These are phyloP conservation scores for Parazoanthus darwini DNA, from an alignment of 92 coral and sea anemone species.

Conservation along the genomic window DNA sequence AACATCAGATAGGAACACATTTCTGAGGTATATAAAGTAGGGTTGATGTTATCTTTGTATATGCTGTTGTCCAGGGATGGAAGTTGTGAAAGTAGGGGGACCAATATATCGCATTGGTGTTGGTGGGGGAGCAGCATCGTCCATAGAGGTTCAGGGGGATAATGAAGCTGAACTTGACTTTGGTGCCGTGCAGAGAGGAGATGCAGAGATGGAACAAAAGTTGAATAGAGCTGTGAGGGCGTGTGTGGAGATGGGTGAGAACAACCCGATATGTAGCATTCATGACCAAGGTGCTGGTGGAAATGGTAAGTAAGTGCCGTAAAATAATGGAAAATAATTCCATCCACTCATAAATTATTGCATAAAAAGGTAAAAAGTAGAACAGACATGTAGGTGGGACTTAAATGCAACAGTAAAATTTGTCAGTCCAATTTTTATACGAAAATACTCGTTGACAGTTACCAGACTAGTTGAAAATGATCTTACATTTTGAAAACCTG, in stretches of 20 bases:
- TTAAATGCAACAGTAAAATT: too few species aligned
- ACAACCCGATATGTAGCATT: constrained; percentile 92
- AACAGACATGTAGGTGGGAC: too few species aligned
- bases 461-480: too few species aligned
- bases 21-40: background rate
- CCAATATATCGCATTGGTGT: constrained; percentile 98
- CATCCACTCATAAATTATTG: too few species aligned
- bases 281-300: constrained; percentile 99
- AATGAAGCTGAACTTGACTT: constrained; percentile 95
- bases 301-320: constrained; percentile 67
- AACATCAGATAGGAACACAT: too few species aligned
- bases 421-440: too few species aligned
- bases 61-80: constrained; percentile 70
- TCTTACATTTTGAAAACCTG: too few species aligned
- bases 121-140: constrained; percentile 98
- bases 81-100: constrained; percentile 93
- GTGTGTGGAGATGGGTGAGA: constrained; percentile 78
- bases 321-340: too few species aligned
- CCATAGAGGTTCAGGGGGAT: constrained; percentile 97
- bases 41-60: background rate
- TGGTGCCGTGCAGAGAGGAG: constrained; percentile 99
- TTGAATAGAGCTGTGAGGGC: constrained; percentile 94
- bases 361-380: too few species aligned
- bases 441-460: too few species aligned
- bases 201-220: constrained; percentile 99